Base-by-base conservation (phyloP, 2,888 invertebrate species). In the Coelinius sp. region DNA sequence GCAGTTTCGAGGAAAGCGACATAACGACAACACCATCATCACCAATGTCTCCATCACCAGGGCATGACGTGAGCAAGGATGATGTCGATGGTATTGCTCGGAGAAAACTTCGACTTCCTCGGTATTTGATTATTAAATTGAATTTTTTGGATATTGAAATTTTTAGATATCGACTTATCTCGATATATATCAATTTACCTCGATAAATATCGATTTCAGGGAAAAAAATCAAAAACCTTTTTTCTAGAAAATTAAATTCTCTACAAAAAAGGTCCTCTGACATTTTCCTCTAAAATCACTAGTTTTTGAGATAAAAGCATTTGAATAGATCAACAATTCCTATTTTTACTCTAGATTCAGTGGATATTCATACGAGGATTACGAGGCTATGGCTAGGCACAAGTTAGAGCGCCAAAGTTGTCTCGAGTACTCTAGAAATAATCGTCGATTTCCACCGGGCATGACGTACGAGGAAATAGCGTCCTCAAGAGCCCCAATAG, bases 401-500 rank as follows among this genome's bases (percentile, higher is more conserved):
- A 88, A 86, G 76, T 75, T 86, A 31, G 87, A 87, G 72, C 85
- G 83, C 12, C 85, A 86, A 73, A 82, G 77, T 46, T 85, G 78
- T 71, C 75, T 80, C 7, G 82, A 77, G 7, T 77, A 80, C 68
- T 81, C 85, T 0, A 80, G 86, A 35, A 80, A 80, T 6, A 70
- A 76, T n/a, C 78, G 82, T 56, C 86, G 86, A 67, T 85, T 85
- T 77, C 86, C 86, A 0, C 83, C 82, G 0, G 87, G 87, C 1
- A 87, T 88, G 87, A 85, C 86, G 4, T 88, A 88, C 71, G 87
- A 88, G 73, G 87, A 88, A 71, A 87, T 88, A 71, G 81, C 84
- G 1, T 86, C 86, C 1, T 86, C 87, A 27, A 82, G 83, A 75
- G 79, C 84, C 1, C 78, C 79, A 2, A 73, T 77, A 7, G 66